Base-by-base conservation (phyloP, 2,113 vertebrate genomes). In the Pogonocichla stellata region DNA sequence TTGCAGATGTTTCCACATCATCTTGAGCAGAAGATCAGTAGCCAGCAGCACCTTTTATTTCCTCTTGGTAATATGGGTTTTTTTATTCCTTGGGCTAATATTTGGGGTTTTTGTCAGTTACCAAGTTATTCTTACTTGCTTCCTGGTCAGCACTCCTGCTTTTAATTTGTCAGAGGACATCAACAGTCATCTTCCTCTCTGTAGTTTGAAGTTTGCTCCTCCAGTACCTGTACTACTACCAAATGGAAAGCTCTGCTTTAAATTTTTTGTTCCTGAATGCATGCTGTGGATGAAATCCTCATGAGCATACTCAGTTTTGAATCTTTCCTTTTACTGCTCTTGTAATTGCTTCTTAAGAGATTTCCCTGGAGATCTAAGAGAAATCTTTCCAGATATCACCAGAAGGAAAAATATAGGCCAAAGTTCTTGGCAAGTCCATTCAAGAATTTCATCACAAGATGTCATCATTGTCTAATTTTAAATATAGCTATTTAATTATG, bases 391-490 rank as follows among this genome's bases (percentile, higher is more conserved):
- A 69, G 42, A 66, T 65, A 66, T n/a, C 60, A 84, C 10, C 12
- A 57, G 19, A 2, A 86, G 57, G 25, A 89, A 89, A 89, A 80
- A 77, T n/a, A 65, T 0, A 80, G 50, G n/a, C 11, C 65, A 62
- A 89, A 73, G 33, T 70, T 87, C 38, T 51, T 51, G 36, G 18
- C 78, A 91, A 87, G 80, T n/a, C 33, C 22, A 78, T 73, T 87
- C 33, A 93, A 91, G 11, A 47, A 78, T 78, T 94, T 93, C 9
- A 87, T 93, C 73, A 94, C 60, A 93, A 81, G 69, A 85, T 90
- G 69, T 78, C 70, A 93, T 80, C 51, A n/a, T 64, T 96, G 54
- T 70, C 61, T 81, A 95, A n/a, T 96, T 69, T 94, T 80, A 94
- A 90, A 89, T 40, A 79, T 7, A 84, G n/a, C 12, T 96, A 62